Percentiles rank a stretch among this genome's conserved stretches.
Evolutionary conservation across 2,797 vertebrate genomes (phyloP).

Genomic region (Sebastes ruberrimus): DNA sequence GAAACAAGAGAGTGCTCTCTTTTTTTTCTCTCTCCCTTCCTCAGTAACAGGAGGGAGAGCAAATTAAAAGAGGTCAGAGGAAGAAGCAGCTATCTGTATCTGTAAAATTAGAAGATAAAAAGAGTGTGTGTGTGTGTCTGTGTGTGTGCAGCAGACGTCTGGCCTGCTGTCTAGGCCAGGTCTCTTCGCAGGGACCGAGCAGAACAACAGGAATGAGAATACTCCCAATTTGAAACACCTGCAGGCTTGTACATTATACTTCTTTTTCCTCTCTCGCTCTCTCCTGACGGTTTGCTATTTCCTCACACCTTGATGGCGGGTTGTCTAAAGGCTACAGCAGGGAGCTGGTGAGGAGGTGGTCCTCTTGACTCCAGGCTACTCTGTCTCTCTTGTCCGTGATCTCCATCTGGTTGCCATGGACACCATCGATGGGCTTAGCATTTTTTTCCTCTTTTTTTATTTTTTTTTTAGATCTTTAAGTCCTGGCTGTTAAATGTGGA

Average conservation of each 20-base stretch:
- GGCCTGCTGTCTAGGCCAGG: conserved; percentile 63
- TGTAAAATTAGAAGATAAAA: conserved; percentile 75
- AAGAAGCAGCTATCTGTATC: conserved; percentile 78
- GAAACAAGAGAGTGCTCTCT: conserved; percentile 66
- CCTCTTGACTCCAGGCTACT: conserved; percentile 63
- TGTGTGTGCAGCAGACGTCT: conserved; percentile 60
- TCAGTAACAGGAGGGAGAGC: conserved; percentile 70
- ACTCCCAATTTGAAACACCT: conserved; percentile 56
- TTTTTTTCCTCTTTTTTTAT: background rate
- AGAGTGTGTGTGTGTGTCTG: background rate
- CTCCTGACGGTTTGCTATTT: conserved; percentile 60
- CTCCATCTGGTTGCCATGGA: conserved; percentile 69
- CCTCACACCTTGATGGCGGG: conserved; percentile 60
- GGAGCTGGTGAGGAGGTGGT: conserved; percentile 65
- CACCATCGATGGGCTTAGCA: conserved; percentile 50
- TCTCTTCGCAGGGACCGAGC: conserved; percentile 52
- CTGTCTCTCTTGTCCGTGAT: conserved; percentile 42
- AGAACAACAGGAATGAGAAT: conserved; percentile 55
- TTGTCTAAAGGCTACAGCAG: conserved; percentile 67
- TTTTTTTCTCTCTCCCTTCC: conserved; percentile 16
- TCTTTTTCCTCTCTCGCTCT: conserved; percentile 40
- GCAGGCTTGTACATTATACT: conserved; percentile 60
- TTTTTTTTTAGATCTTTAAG: conserved; percentile 23
- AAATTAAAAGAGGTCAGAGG: conserved; percentile 85
- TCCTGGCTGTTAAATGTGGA: conserved; percentile 48